Conservation (phyloP, 2,113 vertebrate species). For the Paramormyrops kingsleyae region DNA sequence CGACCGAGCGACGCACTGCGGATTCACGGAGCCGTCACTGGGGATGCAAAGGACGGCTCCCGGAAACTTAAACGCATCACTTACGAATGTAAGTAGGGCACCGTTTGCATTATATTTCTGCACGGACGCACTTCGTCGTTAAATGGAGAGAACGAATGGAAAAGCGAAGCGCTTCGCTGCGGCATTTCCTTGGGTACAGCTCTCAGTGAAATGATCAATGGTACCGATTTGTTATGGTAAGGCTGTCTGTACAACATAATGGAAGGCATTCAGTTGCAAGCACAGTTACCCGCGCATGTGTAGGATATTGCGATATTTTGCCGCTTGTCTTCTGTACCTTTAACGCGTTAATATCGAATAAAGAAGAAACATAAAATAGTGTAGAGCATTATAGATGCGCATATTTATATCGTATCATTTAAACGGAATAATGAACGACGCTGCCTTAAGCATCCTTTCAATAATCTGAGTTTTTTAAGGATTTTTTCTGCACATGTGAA, state of each 20-base stretch:
- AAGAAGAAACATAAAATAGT: neutral
- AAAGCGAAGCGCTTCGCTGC: neutral
- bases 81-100: conserved; percentile 7
- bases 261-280: neutral
- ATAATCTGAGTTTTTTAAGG: neutral
- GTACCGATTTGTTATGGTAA: neutral
- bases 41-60: neutral
- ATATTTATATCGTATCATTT: neutral
- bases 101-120: too few species aligned
- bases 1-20: neutral
- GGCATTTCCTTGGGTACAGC: neutral
- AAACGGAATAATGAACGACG: neutral
- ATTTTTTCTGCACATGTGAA: neutral
- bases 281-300: neutral
- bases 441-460: neutral
- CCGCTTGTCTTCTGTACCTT: neutral
- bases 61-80: neutral
- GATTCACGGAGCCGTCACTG: neutral
- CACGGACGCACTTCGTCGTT: neutral
- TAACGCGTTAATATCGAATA: neutral
- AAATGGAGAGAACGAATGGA: neutral
- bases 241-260: neutral
- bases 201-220: neutral
- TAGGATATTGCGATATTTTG: neutral
- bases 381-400: neutral